Conservation (phyloP, 2,113 vertebrate species). For the Opisthocomus hoazin region DNA sequence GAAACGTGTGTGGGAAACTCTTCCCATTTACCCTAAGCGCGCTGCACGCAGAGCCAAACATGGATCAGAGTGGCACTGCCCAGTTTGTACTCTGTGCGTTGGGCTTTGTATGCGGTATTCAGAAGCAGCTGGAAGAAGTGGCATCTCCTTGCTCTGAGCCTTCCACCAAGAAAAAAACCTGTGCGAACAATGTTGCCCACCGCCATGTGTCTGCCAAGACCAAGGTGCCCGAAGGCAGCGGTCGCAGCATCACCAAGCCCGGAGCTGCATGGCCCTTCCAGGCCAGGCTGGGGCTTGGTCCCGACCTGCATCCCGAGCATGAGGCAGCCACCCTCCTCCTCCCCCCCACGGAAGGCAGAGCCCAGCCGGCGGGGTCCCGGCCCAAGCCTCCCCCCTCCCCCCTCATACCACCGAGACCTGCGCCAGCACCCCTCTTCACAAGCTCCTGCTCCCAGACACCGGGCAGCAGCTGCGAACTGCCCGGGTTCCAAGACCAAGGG, state of each 20-base stretch:
- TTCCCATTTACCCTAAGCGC: accelerated
- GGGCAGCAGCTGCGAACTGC: accelerated
- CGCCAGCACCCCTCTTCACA: not conserved
- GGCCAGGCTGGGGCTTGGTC: not conserved
- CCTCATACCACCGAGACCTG: accelerated
- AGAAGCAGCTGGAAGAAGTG: too few species aligned
- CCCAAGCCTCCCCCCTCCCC: not conserved
- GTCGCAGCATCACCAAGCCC: not conserved
- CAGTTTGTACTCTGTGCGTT: accelerated
- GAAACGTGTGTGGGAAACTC: not conserved
- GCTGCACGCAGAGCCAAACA: accelerated
- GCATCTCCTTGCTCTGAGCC: not conserved
- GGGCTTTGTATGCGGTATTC: accelerated
- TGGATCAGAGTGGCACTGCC: not conserved
- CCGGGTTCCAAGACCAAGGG: accelerated
- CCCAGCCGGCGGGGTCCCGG: too few species aligned
- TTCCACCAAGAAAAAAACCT: too few species aligned
- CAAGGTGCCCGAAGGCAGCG: not conserved
- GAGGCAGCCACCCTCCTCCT: not conserved
- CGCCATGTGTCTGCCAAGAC: accelerated
- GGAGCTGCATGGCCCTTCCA: too few species aligned
- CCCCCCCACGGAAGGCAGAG: not conserved
- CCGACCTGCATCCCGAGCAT: too few species aligned
- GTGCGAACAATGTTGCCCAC: accelerated
- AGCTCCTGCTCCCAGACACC: accelerated